Base-by-base conservation (phyloP, 2,797 vertebrate species). In the Acipenser transmontanus region DNA sequence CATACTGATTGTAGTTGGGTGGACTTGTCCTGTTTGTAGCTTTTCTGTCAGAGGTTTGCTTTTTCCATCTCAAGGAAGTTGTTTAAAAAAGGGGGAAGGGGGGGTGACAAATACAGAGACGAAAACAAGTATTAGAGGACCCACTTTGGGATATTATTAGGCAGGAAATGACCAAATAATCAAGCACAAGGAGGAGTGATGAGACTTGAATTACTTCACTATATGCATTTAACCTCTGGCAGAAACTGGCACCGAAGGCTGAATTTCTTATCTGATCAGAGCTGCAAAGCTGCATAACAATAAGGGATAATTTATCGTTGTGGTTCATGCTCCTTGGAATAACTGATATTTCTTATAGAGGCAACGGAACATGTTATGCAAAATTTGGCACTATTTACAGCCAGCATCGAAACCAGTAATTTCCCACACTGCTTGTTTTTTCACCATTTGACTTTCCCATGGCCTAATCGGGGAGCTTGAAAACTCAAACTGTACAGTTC, bases 131-230 rank as follows among this genome's bases (percentile, higher is more conserved):
- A 17, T 10, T 17, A 61, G 60, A 6, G 17, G 52, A 9, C 9
- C n/a, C 17, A 6, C 2, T 20, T 34, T 4, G 8, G 17, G 78
- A 85, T 81, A 82, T 86, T 89, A 87, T 84, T 87, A 87, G 80
- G 88, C 85, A 90, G 87, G 86, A 91, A 89, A 90, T 89, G 86
- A 85, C 84, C 85, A 86, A 85, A 88, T 82, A 82, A 61, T 7
- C 82, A 86, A 88, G 87, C 83, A 87, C 84, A 83, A 87, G 82
- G 85, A 84, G 83, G 83, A 71, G 73, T 82, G 84, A 83, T 82
- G 87, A 84, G 82, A 85, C 87, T 87, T 79, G 76, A 80, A 81
- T 86, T 84, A 82, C 84, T 85, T 80, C 70, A 68, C 76, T 77
- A 77, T 80, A 34, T 51, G 8, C 52, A 57, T 14, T 49, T 61